Evolutionary conservation across 2,888 invertebrate species (phyloP).

Genomic region (Dicycla oo): DNA sequence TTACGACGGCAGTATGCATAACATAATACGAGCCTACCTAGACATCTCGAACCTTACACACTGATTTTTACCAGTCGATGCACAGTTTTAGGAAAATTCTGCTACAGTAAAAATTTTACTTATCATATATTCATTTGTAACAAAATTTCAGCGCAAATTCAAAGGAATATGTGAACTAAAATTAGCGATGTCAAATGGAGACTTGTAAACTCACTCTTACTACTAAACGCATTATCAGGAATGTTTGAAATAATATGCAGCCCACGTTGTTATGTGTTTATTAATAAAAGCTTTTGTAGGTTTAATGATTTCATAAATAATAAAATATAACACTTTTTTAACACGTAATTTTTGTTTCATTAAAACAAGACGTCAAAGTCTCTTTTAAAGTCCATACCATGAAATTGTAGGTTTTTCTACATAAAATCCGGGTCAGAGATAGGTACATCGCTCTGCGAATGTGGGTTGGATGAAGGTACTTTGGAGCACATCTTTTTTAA

Average conservation of each 20-base stretch:
- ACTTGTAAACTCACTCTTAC: neutral
- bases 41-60: slow-evolving; percentile 1
- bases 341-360: too few species aligned
- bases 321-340: too few species aligned
- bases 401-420: too few species aligned
- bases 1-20: too few species aligned
- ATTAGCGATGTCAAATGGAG: neutral
- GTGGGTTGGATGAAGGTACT: too few species aligned
- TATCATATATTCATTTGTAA: neutral
- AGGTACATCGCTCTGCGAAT: too few species aligned
- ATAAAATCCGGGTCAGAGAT: too few species aligned
- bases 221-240: neutral
- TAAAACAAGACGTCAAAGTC: too few species aligned
- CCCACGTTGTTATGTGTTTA: neutral
- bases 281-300: neutral
- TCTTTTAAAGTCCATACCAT: too few species aligned
- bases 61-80: neutral
- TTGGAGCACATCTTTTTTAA: too few species aligned
- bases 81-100: neutral
- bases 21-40: slow-evolving; percentile 5
- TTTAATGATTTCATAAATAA: too few species aligned
- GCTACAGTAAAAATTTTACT: too few species aligned
- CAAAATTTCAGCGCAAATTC: neutral
- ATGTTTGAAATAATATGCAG: neutral
- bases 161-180: neutral